phyloP scores from a whole-genome alignment of 2,888 invertebrate genomes.

The Gymnoscelis rufifasciata region DNA sequence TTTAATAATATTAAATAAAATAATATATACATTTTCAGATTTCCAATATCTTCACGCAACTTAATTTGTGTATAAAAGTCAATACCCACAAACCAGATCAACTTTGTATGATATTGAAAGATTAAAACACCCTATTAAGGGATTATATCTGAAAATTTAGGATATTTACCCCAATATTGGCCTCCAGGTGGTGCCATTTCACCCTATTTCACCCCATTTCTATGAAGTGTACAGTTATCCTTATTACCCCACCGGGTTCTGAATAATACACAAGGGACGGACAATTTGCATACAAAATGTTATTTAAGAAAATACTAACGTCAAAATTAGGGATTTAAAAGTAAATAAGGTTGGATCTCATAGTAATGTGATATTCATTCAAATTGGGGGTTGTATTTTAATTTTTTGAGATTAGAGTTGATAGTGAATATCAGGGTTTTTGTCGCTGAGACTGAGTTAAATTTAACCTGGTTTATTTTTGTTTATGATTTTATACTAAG shows the following conservation, averaged over 20 bases:
- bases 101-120: not conserved
- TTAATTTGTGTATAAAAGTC: not conserved
- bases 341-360: constrained; percentile 22
- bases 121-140: constrained; percentile 1
- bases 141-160: constrained; percentile 1
- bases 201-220: not conserved
- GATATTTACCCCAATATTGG: not conserved
- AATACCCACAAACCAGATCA: not conserved
- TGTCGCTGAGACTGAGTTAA: too few species aligned
- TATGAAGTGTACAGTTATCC: constrained; percentile 4
- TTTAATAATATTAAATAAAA: too few species aligned
- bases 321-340: constrained; percentile 25
- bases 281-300: constrained; percentile 27
- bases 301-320: constrained; percentile 25
- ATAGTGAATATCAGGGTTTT: too few species aligned
- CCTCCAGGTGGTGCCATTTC: not conserved
- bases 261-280: constrained; percentile 12
- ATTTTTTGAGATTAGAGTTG: too few species aligned
- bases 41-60: too few species aligned
- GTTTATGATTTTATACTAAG: too few species aligned
- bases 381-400: constrained; percentile 5
- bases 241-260: constrained; percentile 5
- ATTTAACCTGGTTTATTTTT: too few species aligned
- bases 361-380: constrained; percentile 6
- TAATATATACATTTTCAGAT: too few species aligned